Evolutionary conservation across 2,113 vertebrate species (phyloP), one percentile per base, ranked within the genome.

Genomic region (Hemibagrus wyckioides): DNA sequence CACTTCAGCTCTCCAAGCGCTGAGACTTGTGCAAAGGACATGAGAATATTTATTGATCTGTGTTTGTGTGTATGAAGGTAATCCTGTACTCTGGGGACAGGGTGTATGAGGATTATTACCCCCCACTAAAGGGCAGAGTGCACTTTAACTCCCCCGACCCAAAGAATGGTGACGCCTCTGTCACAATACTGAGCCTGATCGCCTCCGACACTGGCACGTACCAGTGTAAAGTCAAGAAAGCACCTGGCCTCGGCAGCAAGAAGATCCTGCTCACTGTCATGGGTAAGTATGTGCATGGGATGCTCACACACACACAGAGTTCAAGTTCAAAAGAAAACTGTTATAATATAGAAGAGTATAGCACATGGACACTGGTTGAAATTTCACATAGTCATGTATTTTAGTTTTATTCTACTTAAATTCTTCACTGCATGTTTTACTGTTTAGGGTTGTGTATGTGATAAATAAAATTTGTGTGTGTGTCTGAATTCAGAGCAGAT

Each of bases 141-240:
- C 96, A 97, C 89, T 99, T 99, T 92, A 95, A 94, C 79, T 93
- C 93, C 41, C 88, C 88, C 0, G 97, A 97, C 90, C 96, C 98
- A 33, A 95, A 88, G 92, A 96, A 92, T 8, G 98, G 98, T 5
- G 97, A 99, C 23, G 98, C 95, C 54, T 99, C 97, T 0, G 94
- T 99, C 92, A 96, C 96, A 90, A 92, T 99, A 50, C 94, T 94
- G 14, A 95, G 96, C 25, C 94, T 99, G 89, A 95, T 95, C 86
- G 89, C 96, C 7, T 86, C 95, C 0, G 98, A 99, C 91, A 96
- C 97, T 0, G 97, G 97, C 33, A 96, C 95, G 0, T 99, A 98
- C 76, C 97, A 98, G 88, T 99, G 98, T 92, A 99, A 97, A 93
- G 97, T 99, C 90, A 99, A 99, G 91, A 99, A 99, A 90, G 95